Conservation (phyloP, 2,888 invertebrate species). For the Erynnis tages region DNA sequence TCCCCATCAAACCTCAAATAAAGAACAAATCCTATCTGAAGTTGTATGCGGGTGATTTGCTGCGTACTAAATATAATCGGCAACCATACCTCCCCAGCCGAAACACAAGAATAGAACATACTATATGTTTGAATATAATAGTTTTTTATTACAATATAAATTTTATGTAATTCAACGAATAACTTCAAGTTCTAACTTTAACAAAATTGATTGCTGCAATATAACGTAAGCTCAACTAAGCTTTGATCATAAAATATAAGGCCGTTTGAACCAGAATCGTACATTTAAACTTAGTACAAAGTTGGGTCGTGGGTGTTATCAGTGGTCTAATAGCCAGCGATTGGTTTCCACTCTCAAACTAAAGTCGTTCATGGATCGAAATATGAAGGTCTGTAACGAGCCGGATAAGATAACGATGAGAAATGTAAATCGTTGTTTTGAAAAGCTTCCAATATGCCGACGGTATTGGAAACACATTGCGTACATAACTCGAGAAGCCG, state of each 20-base stretch:
- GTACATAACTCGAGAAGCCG: too few species aligned
- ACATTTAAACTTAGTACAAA: slow-evolving; percentile 36
- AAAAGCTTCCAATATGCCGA: slow-evolving; percentile 61
- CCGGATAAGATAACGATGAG: slow-evolving; percentile 61
- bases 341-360: slow-evolving; percentile 54
- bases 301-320: slow-evolving; percentile 51
- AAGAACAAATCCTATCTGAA: too few species aligned
- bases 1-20: too few species aligned
- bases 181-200: too few species aligned
- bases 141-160: too few species aligned
- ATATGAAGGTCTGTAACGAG: slow-evolving; percentile 51
- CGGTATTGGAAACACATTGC: slow-evolving; percentile 42
- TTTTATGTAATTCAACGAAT: too few species aligned
- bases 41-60: too few species aligned
- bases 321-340: slow-evolving; percentile 55
- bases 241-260: slow-evolving; percentile 24
- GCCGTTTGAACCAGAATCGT: slow-evolving; percentile 23
- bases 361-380: slow-evolving; percentile 59
- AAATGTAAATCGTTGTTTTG: slow-evolving; percentile 68
- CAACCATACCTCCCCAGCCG: too few species aligned
- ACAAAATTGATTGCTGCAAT: neutral
- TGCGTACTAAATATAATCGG: too few species aligned
- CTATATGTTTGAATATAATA: too few species aligned
- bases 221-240: neutral
- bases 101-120: too few species aligned